Base-by-base conservation (phyloP, 2,888 invertebrate species). In the Ariolimax columbianus region DNA sequence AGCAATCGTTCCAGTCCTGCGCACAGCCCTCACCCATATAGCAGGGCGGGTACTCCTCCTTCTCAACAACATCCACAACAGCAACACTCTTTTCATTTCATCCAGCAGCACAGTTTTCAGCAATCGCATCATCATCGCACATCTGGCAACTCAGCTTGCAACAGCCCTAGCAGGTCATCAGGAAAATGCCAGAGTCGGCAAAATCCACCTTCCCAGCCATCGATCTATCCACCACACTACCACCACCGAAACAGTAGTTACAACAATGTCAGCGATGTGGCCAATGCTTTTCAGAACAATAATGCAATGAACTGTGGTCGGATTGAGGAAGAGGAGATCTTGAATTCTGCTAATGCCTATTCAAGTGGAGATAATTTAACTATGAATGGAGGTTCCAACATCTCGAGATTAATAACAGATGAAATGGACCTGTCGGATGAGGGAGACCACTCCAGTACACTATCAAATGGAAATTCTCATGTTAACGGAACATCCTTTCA, bases 351-450 rank as follows among this genome's bases (percentile, higher is more conserved):
- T 26, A 93, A 93, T 88, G 51, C 77, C n/a, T 55, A 75, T n/a
- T 55, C 72, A 14, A 70, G 81, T n/a, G 66, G 81, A 1, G 86
- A 87, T 36, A 84, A 85, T 43, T 83, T 89, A 66, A 88, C 92
- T 55, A 86, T 91, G 88, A 92, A 92, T 87, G 91, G 91, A 55
- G 84, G 59, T 85, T 90, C 91, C 40, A 84, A 86, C 14, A 86
- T 88, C 47, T 87, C 89, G 6, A 84, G 90, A 30, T 88, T 90
- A 73, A 92, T 92, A 70, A 92, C 92, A 85, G 90, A 92, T 11
- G 93, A 93, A 87, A 93, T 93, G 93, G 93, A 93, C 86, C 91
- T 93, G 92, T 89, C 88, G 77, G 93, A 92, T 82, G 91, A 91
- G 40, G 84, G 88, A 36, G 87, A 88, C 63, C 89, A 90, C 36